These are phyloP conservation scores for Premnoplex brunnescens DNA, from an alignment of 2,797 vertebrate species.

Conservation along the genomic window DNA sequence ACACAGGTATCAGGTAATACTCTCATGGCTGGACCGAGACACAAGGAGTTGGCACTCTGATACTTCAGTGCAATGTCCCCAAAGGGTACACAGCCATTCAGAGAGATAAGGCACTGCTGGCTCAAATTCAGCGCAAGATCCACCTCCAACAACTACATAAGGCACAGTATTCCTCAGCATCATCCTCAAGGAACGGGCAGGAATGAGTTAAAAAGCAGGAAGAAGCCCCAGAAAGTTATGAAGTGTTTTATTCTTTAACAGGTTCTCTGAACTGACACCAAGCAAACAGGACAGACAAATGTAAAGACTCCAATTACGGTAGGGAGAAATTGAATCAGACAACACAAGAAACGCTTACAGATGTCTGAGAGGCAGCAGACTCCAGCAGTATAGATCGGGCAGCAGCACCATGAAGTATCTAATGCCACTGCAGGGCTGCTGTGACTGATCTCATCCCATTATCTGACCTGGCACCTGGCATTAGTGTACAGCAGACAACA, in stretches of 20 bases:
- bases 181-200: background rate
- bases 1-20: background rate
- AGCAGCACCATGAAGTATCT: background rate
- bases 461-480: background rate
- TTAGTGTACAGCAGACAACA: background rate
- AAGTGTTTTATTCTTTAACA: background rate
- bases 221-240: background rate
- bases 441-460: background rate
- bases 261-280: background rate
- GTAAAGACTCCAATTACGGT: fast-evolving
- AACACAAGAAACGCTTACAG: background rate
- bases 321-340: background rate
- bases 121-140: background rate
- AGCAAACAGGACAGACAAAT: background rate
- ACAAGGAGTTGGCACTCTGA: background rate
- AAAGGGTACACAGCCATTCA: background rate
- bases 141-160: background rate
- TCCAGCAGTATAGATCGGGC: background rate
- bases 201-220: background rate
- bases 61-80: background rate
- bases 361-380: background rate
- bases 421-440: background rate
- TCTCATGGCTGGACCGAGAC: background rate
- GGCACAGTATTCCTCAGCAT: background rate
- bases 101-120: background rate